Conservation (phyloP, 2,797 vertebrate genomes). For the Holocentrus rufus region DNA sequence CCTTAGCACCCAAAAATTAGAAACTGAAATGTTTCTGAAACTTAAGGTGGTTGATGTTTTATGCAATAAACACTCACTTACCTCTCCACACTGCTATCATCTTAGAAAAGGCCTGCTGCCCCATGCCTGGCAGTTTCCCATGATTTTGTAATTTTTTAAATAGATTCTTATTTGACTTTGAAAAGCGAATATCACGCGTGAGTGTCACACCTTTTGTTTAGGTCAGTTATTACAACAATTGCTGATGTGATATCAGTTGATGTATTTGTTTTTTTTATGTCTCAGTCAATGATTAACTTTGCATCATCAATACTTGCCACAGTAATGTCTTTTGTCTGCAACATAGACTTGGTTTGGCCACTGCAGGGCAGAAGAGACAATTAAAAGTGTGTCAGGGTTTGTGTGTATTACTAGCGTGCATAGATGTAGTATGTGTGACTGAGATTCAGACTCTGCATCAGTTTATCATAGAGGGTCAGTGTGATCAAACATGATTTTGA, state of each 20-base stretch:
- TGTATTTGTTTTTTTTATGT: not conserved
- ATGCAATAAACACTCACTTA: not conserved
- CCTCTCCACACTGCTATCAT: no score
- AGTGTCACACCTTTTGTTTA: not conserved
- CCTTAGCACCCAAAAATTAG: no score
- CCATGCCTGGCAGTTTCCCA: not conserved
- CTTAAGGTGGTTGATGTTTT: not conserved
- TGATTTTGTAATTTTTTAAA: not conserved
- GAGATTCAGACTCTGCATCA: not conserved
- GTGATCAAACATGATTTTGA: constrained; percentile 6
- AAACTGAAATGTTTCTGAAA: not conserved
- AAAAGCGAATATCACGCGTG: not conserved
- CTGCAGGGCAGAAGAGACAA: not conserved
- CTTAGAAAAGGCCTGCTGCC: not conserved
- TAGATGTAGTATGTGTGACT: not conserved
- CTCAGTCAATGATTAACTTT: no score
- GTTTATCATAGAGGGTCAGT: constrained; percentile 1
- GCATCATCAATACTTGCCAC: not conserved
- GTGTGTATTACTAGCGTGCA: not conserved
- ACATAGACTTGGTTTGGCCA: not conserved
- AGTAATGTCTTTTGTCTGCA: not conserved
- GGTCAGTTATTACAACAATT: not conserved
- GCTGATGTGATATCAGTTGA: not conserved
- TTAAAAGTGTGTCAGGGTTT: not conserved
- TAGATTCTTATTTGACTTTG: not conserved